Percentiles rank a stretch among this genome's conserved stretches.
Evolutionary conservation across 2,888 invertebrate species (phyloP).

Genomic region (Ferrisia virgata): DNA sequence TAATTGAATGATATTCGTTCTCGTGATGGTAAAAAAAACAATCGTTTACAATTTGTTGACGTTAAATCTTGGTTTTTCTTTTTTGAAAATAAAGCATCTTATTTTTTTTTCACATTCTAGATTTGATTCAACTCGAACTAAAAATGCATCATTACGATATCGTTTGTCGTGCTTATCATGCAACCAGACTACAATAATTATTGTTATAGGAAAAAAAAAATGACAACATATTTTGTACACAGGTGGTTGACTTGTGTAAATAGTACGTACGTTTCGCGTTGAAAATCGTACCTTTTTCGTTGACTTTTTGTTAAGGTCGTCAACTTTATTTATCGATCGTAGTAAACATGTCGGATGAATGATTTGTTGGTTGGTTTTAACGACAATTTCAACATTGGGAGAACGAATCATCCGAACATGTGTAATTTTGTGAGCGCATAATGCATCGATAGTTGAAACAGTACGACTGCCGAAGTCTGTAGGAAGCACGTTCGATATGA

Average conservation of each 20-base stretch:
- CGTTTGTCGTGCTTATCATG: too few species aligned
- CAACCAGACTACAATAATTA: too few species aligned
- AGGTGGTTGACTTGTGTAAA: not conserved
- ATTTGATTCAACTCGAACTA: too few species aligned
- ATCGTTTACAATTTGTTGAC: too few species aligned
- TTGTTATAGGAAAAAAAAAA: too few species aligned
- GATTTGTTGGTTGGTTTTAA: not conserved
- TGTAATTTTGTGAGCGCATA: not conserved
- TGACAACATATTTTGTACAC: not conserved
- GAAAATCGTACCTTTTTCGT: not conserved
- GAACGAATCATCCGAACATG: not conserved
- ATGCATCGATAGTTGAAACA: not conserved
- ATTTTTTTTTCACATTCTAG: too few species aligned
- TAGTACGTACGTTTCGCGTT: not conserved
- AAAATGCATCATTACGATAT: too few species aligned
- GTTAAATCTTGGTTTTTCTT: too few species aligned
- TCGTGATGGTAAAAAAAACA: too few species aligned
- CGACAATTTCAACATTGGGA: not conserved
- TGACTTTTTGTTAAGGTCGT: not conserved
- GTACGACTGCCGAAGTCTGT: not conserved
- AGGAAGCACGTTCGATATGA: not conserved
- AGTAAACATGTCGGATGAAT: not conserved
- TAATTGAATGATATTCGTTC: too few species aligned
- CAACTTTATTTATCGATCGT: not conserved
- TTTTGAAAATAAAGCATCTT: too few species aligned